These are phyloP conservation scores for human (Homo sapiens) DNA, from an alignment of 2,113 vertebrate species.

Conservation along the genomic window DNA sequence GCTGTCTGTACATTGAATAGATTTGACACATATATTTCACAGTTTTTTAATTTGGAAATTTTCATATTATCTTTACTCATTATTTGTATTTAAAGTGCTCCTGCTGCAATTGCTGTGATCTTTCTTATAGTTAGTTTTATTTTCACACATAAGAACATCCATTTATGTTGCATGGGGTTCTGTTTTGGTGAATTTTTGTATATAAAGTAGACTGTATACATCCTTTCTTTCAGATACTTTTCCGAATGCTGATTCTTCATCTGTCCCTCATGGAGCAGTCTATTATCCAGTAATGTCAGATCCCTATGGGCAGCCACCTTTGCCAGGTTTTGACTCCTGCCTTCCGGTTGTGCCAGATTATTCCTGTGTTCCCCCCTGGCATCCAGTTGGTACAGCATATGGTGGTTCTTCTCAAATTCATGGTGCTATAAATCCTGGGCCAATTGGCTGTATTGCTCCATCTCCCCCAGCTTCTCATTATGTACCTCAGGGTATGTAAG, in stretches of 20 bases:
- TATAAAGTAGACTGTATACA: background rate
- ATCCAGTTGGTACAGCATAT: slow-evolving; percentile 83
- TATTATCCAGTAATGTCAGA: slow-evolving; percentile 90
- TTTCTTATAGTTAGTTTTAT: slow-evolving; percentile 35
- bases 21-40: background rate
- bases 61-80: background rate
- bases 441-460: slow-evolving; percentile 85
- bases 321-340: slow-evolving; percentile 89
- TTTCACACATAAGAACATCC: background rate
- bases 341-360: slow-evolving; percentile 86
- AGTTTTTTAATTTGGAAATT: background rate
- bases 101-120: background rate
- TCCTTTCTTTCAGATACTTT: slow-evolving; percentile 84
- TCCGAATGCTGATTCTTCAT: slow-evolving; percentile 82
- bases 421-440: slow-evolving; percentile 82
- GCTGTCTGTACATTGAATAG: background rate
- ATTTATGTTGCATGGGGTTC: background rate
- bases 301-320: slow-evolving; percentile 82
- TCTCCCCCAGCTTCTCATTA: slow-evolving; percentile 87
- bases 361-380: slow-evolving; percentile 83
- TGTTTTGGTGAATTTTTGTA: slow-evolving; percentile 28
- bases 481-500: slow-evolving; percentile 87
- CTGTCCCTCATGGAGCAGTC: slow-evolving; percentile 81
- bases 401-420: slow-evolving; percentile 75
- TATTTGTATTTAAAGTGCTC: slow-evolving; percentile 8